Conservation (phyloP, 2,888 invertebrate genomes). For the Agrilus cyanescens region DNA sequence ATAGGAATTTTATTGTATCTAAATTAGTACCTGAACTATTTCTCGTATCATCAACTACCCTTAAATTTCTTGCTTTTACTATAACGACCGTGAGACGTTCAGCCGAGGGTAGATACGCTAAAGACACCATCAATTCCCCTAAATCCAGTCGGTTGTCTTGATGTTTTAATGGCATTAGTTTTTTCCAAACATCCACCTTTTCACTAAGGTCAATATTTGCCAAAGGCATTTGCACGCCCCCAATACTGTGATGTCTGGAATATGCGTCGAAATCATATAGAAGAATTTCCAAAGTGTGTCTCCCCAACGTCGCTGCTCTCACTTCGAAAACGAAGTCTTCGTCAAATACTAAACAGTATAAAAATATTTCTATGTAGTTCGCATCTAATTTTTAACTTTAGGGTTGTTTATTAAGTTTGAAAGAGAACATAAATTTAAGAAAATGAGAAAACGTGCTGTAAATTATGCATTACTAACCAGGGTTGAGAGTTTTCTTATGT, state of each 20-base stretch:
- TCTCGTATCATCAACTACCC: slow-evolving; percentile 35
- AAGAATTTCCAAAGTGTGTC: slow-evolving; percentile 47
- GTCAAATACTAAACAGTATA: slow-evolving; percentile 42
- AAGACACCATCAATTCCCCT: slow-evolving; percentile 45
- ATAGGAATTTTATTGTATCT: no score
- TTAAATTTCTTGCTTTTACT: slow-evolving; percentile 42
- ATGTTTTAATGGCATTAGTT: slow-evolving; percentile 40
- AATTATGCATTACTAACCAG: slow-evolving; percentile 33
- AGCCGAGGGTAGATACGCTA: slow-evolving; percentile 43
- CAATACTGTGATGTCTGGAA: slow-evolving; percentile 51
- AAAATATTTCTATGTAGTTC: background rate
- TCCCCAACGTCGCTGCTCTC: slow-evolving; percentile 38
- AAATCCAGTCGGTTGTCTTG: slow-evolving; percentile 37
- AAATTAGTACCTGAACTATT: slow-evolving; percentile 28
- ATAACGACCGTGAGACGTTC: slow-evolving; percentile 48
- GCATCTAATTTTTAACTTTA: background rate
- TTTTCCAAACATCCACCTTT: slow-evolving; percentile 45
- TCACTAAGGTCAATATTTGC: slow-evolving; percentile 44
- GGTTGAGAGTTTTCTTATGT: slow-evolving; percentile 52
- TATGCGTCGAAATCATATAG: slow-evolving; percentile 55
- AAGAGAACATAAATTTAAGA: no score
- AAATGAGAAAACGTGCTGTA: no score
- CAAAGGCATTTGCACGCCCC: slow-evolving; percentile 45
- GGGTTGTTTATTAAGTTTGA: no score
- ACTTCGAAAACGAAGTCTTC: slow-evolving; percentile 59